phyloP scores from a whole-genome alignment of 2,113 vertebrate genomes.

The Calypte anna region DNA sequence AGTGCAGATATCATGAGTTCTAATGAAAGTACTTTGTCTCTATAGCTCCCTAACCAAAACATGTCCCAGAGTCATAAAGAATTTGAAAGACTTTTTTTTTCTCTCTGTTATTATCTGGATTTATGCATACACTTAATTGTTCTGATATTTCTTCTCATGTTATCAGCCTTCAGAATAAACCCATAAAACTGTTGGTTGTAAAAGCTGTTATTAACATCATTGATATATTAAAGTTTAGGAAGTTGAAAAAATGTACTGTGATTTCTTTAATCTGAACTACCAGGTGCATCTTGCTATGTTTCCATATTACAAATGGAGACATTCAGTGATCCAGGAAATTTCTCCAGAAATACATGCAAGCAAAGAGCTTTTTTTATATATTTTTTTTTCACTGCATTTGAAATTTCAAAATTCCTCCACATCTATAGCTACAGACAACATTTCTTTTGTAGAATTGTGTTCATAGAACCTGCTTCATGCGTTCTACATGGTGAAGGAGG shows the following conservation, averaged over 20 bases:
- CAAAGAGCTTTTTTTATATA: not conserved
- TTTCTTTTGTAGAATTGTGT: not conserved
- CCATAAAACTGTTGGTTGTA: not conserved
- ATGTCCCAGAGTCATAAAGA: not conserved
- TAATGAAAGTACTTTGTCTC: not conserved
- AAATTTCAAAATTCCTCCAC: not conserved
- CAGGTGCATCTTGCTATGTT: constrained; percentile 26
- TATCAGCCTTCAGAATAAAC: not conserved
- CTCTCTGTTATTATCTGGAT: not conserved
- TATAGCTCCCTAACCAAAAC: not conserved
- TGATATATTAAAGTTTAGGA: constrained; percentile 24
- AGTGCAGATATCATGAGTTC: not conserved
- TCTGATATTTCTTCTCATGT: not conserved
- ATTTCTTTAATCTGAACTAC: constrained; percentile 35
- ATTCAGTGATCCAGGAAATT: constrained; percentile 32
- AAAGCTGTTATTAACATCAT: not conserved
- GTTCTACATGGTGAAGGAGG: not conserved
- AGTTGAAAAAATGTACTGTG: not conserved
- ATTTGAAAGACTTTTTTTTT: not conserved
- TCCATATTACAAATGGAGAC: constrained; percentile 7
- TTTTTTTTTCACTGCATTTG: not conserved
- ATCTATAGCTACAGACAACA: not conserved
- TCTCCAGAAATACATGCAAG: constrained; percentile 7
- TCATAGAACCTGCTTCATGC: not conserved
- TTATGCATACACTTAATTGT: not conserved